Conservation (phyloP, 2,888 invertebrate genomes). For the Panzeria rudis region DNA sequence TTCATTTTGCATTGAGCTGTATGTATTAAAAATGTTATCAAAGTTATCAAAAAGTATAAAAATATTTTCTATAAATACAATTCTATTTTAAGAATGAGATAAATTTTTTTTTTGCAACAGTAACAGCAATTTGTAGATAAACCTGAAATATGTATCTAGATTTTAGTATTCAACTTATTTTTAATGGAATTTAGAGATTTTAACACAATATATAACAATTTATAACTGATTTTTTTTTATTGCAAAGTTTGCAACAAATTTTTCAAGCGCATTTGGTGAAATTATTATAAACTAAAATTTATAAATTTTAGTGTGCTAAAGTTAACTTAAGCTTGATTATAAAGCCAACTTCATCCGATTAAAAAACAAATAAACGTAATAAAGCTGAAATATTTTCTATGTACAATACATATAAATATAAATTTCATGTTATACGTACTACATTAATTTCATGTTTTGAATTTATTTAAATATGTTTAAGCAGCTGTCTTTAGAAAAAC, state of each 20-base stretch:
- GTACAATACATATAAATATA: background rate
- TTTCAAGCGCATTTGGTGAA: background rate
- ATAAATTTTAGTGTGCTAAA: too few species aligned
- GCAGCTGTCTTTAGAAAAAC: slow-evolving; percentile 2
- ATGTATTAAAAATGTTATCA: too few species aligned
- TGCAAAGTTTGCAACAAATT: too few species aligned
- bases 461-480: slow-evolving; percentile 2
- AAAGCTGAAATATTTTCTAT: background rate
- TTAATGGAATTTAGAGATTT: too few species aligned
- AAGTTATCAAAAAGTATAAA: background rate
- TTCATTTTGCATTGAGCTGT: too few species aligned
- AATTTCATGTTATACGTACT: background rate
- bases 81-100: background rate
- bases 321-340: background rate
- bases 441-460: background rate
- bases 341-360: background rate
- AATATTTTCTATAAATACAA: background rate
- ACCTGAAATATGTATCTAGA: too few species aligned
- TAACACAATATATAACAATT: too few species aligned
- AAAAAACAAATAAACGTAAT: background rate
- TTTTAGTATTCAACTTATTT: too few species aligned
- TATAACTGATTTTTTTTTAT: background rate
- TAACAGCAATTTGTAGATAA: background rate
- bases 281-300: background rate
- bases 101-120: background rate